Evolutionary conservation across 2,113 vertebrate genomes (phyloP).

Genomic region (Clarias macrocephalus): DNA sequence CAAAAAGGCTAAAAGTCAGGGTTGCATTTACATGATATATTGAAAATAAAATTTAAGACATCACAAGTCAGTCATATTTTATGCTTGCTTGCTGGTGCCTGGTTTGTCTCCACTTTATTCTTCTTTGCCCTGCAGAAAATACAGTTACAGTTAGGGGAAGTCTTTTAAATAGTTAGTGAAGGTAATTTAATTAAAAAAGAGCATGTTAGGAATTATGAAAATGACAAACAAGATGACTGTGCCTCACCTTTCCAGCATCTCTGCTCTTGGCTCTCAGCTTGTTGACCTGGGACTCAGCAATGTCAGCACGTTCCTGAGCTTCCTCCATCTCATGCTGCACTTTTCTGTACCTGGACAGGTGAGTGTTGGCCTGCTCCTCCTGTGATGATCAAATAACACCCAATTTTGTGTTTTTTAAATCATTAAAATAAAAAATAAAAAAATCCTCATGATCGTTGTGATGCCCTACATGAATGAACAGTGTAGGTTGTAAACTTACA

Average conservation of each 20-base stretch:
- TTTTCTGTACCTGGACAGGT: conserved; percentile 74
- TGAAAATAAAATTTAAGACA: conserved; percentile 41
- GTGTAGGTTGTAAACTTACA: conserved; percentile 58
- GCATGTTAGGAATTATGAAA: not conserved
- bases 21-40: conserved; percentile 10
- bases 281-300: conserved; percentile 81
- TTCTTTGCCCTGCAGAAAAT: conserved; percentile 20
- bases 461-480: not conserved
- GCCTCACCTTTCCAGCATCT: conserved; percentile 45
- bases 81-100: conserved; percentile 58
- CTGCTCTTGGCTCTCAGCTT: conserved; percentile 73
- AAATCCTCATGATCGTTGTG: not conserved
- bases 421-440: too few relatives aligned
- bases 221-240: not conserved
- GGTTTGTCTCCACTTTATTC: conserved; percentile 11
- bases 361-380: conserved; percentile 68
- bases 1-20: not conserved
- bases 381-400: conserved; percentile 16
- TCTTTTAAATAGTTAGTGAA: not conserved
- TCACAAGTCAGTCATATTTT: conserved; percentile 64
- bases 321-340: conserved; percentile 80
- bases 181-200: not conserved
- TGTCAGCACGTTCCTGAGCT: conserved; percentile 79
- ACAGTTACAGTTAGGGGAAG: not conserved
- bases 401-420: not conserved